Percentiles rank a stretch among this genome's conserved stretches.
These are phyloP conservation scores for Gymnoscelis rufifasciata DNA, from an alignment of 2,888 invertebrate genomes.

Conservation along the genomic window DNA sequence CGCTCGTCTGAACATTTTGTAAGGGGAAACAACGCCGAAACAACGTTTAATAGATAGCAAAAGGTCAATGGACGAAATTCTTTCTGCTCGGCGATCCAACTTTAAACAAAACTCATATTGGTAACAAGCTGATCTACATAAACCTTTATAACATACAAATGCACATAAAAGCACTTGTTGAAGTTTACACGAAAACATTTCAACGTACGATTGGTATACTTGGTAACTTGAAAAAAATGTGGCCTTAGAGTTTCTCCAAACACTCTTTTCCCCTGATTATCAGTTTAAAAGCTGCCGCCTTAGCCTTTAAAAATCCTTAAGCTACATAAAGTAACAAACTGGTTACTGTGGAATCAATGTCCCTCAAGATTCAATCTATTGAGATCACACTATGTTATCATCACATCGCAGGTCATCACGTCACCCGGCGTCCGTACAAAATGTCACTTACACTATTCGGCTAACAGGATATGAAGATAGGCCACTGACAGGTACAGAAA, in stretches of 20 bases:
- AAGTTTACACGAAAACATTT: neutral
- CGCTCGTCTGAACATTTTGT: too few relatives aligned
- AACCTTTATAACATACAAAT: neutral
- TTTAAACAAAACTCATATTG: slow-evolving; percentile 2
- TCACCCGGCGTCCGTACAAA: slow-evolving; percentile 16
- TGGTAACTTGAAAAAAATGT: too few relatives aligned
- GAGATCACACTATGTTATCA: slow-evolving; percentile 66
- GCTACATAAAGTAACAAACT: slow-evolving; percentile 32
- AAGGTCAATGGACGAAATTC: too few relatives aligned
- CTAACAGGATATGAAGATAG: slow-evolving; percentile 16
- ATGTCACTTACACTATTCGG: slow-evolving; percentile 16
- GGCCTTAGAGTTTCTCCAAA: too few relatives aligned
- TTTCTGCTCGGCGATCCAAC: too few relatives aligned
- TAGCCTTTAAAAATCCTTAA: slow-evolving; percentile 34
- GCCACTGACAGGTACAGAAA: slow-evolving; percentile 11
- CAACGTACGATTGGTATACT: too few relatives aligned
- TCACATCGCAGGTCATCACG: slow-evolving; percentile 57
- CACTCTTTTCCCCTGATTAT: too few relatives aligned
- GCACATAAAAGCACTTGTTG: neutral
- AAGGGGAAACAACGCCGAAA: too few relatives aligned
- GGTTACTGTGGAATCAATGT: slow-evolving; percentile 38
- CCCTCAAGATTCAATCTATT: slow-evolving; percentile 50
- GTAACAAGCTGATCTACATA: neutral
- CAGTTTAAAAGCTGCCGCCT: slow-evolving; percentile 6
- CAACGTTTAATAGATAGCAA: neutral